Evolutionary conservation across 2,888 invertebrate species (phyloP), one percentile per base, ranked within the genome.

Genomic region (Macrosoma leucophasiata): DNA sequence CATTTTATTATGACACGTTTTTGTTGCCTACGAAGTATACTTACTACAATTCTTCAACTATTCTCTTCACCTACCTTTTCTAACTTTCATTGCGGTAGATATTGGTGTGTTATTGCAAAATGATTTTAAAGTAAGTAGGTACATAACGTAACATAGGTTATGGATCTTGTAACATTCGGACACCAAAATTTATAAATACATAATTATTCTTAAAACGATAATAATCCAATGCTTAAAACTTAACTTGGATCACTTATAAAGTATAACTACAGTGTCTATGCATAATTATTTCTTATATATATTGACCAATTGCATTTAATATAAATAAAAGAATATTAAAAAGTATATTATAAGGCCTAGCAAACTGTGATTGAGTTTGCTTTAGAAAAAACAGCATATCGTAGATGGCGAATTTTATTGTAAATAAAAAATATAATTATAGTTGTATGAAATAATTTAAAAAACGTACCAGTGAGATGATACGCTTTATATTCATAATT

Each of bases 401-500:
- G 18, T 33, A 28, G 23, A 23, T 28, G 9, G 8, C 12, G 11
- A 12, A 27, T 8, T 10, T 3, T 26, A 4, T 17, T 4, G 10
- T 15, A 15, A 15, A 6, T 17, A 18, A 15, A 15, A 27, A 14
- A 6, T 6, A 14, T 14, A 6, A 9, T 13, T 25, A 11, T 2
- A 8, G 14, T 27, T 18, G 8, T 17, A 3, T 25, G 3, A 1
- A 1, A 8, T 23, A 23, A 13, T 5, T 12, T 4, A 23, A 5
- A 36, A 46, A 9, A 39, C 43, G 39, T 43, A 40, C 36, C 45
- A 48, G 48, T 48, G 50, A 48, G 45, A 50, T n/a, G 24, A 50
- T 38, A 43, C 51, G 51, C 49, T 51, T 51, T 51, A 51, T 40
- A 30, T 47, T 27, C n/a, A n/a, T n/a, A n/a, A n/a, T n/a, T n/a